Base-by-base conservation (phyloP, 2,888 invertebrate genomes). In the Pyrgus malvae region DNA sequence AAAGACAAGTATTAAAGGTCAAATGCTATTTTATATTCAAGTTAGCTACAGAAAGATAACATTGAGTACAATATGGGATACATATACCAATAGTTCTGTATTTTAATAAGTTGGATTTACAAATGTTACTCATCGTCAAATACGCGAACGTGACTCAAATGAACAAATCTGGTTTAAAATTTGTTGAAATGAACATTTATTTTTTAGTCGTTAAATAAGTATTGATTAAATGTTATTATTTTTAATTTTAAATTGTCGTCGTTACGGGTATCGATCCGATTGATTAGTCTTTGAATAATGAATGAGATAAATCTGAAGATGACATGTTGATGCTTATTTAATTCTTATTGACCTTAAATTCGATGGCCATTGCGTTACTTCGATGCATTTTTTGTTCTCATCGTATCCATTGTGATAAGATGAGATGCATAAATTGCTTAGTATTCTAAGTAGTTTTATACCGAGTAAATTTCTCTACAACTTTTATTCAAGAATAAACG, bases 301-400 rank as follows among this genome's bases (percentile, higher is more conserved):
- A 59, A 63, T 58, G 23, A 45, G 29, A 41, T 53, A 46, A 53
- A 25, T 55, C 56, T 44, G 48, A 40, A 54, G 40, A 58, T 60
- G 60, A 58, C 38, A 56, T 56, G 29, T 57, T 58, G 58, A 66
- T 68, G 65, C 59, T 64, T 57, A 68, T 66, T 62, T 62, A 48
- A 56, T 56, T 59, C 56, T 60, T 51, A 58, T 56, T 57, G 57
- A 66, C 64, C 60, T 68, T 61, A 60, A 65, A 61, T 42, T 61
- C 67, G 54, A 59, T 69, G 68, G 70, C 63, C 61, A 56, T 44
- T 42, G 29, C 12, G 11, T 45, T 29, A 27, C 16, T 17, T 19
- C n/a, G 25, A 42, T 16, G 16, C 11, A 41, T 27, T 12, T 6
- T 12, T 41, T 12, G 7, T 5, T 12, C 9, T 41, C 23, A 12